phyloP scores from a whole-genome alignment of 2,797 vertebrate genomes.

The Helicolenus hilgendorfi region DNA sequence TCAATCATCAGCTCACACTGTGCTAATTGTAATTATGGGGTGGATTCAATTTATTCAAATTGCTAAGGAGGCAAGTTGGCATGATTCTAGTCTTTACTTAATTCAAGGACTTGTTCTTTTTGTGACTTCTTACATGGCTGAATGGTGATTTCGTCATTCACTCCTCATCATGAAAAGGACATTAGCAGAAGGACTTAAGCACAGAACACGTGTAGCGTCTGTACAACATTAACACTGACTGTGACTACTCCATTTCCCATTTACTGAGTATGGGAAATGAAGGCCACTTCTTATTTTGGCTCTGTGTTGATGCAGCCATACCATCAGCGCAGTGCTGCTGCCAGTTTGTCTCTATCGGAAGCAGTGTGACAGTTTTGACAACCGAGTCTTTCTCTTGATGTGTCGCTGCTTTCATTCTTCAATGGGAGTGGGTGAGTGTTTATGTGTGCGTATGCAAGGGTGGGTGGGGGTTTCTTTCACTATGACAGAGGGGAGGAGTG shows the following conservation, averaged over 20 bases:
- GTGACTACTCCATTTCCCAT: conserved; percentile 3
- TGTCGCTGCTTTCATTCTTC: conserved; percentile 55
- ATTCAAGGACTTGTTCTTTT: conserved; percentile 84
- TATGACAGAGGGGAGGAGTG: conserved; percentile 36
- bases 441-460: conserved; percentile 1
- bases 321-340: conserved; percentile 27
- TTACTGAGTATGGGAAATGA: conserved; percentile 15
- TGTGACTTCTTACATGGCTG: conserved; percentile 65
- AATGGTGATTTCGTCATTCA: conserved; percentile 73
- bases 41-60: conserved; percentile 91
- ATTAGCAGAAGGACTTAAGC: conserved; percentile 1
- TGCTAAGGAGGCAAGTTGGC: conserved; percentile 90
- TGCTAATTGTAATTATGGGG: conserved; percentile 93
- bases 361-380: conserved; percentile 68
- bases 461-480: conserved; percentile 19
- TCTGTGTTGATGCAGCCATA: conserved; percentile 28
- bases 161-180: conserved; percentile 49
- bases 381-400: conserved; percentile 64
- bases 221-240: conserved; percentile 14
- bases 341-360: conserved; percentile 48
- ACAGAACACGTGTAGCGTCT: conserved; percentile 8
- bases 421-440: conserved; percentile 51
- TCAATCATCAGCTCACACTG: conserved; percentile 92
- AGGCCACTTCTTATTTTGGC: conserved; percentile 27
- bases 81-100: conserved; percentile 88